phyloP scores from a whole-genome alignment of 2,113 vertebrate species.

The Pampusana beccarii region DNA sequence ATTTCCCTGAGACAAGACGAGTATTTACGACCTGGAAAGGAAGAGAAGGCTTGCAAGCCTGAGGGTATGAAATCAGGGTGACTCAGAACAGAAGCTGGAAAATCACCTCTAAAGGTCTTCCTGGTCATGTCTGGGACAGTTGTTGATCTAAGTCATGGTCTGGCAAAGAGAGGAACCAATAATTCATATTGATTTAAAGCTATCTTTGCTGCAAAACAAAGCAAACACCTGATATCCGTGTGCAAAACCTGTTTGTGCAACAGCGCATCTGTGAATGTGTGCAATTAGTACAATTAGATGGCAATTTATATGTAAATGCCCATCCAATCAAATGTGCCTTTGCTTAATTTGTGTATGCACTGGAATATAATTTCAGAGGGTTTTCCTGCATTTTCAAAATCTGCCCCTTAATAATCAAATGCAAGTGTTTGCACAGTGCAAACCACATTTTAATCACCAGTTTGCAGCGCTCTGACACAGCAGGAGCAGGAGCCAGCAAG shows the following conservation, averaged over 20 bases:
- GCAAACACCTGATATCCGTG: conserved; percentile 36
- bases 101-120: not conserved
- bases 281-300: conserved; percentile 55
- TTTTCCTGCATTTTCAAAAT: not conserved
- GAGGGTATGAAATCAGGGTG: conserved; percentile 21
- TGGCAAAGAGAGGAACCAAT: not conserved
- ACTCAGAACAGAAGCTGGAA: conserved; percentile 34
- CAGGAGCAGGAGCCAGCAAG: fast-evolving
- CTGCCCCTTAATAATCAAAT: not conserved
- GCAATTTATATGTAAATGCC: conserved; percentile 64
- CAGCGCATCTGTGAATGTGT: conserved; percentile 11
- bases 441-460: not conserved
- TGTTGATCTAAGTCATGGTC: not conserved
- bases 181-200: conserved; percentile 18
- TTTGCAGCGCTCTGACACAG: not conserved
- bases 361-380: not conserved
- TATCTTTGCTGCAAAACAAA: conserved; percentile 23
- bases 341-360: not conserved
- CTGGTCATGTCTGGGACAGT: not conserved
- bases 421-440: not conserved
- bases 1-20: conserved; percentile 27
- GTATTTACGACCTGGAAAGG: conserved; percentile 2
- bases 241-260: conserved; percentile 44
- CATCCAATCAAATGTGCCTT: conserved; percentile 5
- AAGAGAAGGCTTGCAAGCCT: not conserved